Percentiles rank a stretch among this genome's conserved stretches.
These are phyloP conservation scores for Gila robusta DNA, from an alignment of 2,797 vertebrate genomes.

Conservation along the genomic window DNA sequence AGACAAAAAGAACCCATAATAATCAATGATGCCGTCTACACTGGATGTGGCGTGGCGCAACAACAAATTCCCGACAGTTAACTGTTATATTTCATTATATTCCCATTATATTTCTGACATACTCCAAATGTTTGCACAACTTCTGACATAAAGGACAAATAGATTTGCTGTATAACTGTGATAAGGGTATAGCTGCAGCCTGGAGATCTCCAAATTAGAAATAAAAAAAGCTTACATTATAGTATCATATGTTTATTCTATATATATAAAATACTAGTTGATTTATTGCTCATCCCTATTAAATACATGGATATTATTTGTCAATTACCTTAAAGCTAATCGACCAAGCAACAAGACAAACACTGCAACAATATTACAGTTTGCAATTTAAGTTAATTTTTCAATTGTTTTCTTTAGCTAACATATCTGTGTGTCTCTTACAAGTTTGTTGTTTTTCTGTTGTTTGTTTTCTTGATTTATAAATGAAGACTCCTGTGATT, in stretches of 20 bases:
- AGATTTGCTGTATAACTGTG: no score
- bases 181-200: no score
- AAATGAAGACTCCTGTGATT: background rate
- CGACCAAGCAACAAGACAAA: background rate
- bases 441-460: background rate
- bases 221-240: background rate
- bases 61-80: no score
- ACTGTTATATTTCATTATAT: no score
- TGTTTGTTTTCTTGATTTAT: background rate
- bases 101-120: no score
- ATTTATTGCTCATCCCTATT: background rate
- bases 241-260: background rate
- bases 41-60: no score
- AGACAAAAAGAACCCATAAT: background rate
- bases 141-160: no score
- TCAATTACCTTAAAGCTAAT: background rate
- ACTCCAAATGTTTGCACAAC: no score
- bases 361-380: background rate
- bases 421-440: background rate
- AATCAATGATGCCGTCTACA: no score
- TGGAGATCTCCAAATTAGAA: no score
- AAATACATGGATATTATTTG: background rate
- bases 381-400: background rate
- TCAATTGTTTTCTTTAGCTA: no score
- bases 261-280: background rate